Conservation (phyloP, 2,113 vertebrate genomes). For the Himantopus leucocephalus region DNA sequence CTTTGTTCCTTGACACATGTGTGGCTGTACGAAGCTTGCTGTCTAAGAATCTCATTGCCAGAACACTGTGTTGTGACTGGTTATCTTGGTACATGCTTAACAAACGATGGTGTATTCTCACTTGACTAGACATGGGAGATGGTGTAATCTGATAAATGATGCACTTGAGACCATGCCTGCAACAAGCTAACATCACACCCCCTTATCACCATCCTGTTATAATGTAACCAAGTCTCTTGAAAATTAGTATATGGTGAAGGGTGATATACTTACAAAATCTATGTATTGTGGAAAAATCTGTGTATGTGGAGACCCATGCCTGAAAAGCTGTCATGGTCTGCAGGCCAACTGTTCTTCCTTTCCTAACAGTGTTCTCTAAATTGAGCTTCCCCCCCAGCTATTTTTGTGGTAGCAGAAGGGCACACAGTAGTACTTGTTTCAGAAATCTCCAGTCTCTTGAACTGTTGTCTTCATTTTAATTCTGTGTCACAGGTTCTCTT, state of each 20-base stretch:
- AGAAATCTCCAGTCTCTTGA: not conserved
- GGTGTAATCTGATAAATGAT: not conserved
- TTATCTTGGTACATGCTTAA: not conserved
- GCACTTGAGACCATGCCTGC: not conserved
- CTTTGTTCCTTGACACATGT: not conserved
- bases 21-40: not conserved
- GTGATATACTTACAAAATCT: rapidly evolving
- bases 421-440: not conserved
- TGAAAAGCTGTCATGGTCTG: not conserved
- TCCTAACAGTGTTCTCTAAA: not conserved
- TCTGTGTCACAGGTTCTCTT: not conserved
- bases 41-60: not conserved
- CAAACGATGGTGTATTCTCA: not conserved
- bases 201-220: not conserved
- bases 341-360: not conserved
- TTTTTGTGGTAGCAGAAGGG: not conserved
- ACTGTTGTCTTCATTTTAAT: not conserved
- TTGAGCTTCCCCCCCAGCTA: not conserved
- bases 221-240: not conserved
- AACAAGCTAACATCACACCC: not conserved
- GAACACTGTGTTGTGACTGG: not conserved
- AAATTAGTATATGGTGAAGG: not conserved
- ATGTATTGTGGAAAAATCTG: not conserved
- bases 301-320: not conserved
- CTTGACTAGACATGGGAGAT: not conserved